A percentile compares a stretch with the other conserved stretches of the same genome.
Conservation (phyloP, 23 tunicate genomes). For the Trididemnum miniatum region DNA sequence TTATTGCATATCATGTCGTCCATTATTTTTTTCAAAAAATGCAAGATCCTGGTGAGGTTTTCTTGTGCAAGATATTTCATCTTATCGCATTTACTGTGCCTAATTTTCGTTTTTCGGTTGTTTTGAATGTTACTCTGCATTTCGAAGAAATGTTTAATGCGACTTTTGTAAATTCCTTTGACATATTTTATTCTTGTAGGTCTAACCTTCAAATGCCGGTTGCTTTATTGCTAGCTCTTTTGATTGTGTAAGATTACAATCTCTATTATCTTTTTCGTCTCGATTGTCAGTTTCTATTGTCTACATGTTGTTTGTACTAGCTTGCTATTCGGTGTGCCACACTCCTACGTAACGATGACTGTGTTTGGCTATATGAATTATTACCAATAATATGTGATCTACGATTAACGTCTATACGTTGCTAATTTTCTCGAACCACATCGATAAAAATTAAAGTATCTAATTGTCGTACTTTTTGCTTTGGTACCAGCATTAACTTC, state of each 20-base stretch:
- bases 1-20: too few species aligned
- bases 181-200: not conserved
- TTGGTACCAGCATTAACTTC: not conserved
- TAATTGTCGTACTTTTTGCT: too few species aligned
- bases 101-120: too few species aligned
- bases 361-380: not conserved
- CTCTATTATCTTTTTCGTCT: not conserved
- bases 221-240: not conserved
- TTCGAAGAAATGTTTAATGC: too few species aligned
- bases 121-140: too few species aligned
- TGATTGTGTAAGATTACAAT: not conserved
- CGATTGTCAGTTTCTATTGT: not conserved
- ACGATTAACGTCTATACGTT: too few species aligned
- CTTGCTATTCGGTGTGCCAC: not conserved
- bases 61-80: too few species aligned
- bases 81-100: too few species aligned
- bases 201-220: not conserved
- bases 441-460: too few species aligned
- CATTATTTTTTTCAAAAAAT: too few species aligned
- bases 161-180: not conserved
- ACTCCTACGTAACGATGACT: not conserved
- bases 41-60: too few species aligned
- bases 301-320: not conserved
- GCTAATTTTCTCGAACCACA: too few species aligned
- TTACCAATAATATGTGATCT: slow-evolving; percentile 12